Evolutionary conservation across 2,797 vertebrate genomes (phyloP).

Genomic region (Rallus crepitans): DNA sequence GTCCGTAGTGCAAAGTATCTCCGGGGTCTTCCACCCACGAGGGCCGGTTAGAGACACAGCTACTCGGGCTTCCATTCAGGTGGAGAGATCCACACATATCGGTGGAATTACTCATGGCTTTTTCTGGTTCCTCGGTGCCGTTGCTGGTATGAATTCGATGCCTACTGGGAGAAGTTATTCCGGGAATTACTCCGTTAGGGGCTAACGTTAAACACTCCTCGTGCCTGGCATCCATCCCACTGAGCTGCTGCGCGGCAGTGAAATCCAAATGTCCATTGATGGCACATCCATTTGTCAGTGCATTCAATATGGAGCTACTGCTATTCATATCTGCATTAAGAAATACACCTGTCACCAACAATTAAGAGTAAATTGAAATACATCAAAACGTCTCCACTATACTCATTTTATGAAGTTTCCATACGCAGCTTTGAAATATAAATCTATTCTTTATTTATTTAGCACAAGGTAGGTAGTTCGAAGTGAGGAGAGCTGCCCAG

Average conservation of each 20-base stretch:
- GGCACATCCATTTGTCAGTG: constrained; percentile 84
- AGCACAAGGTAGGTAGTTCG: neutral
- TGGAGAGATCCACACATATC: constrained; percentile 95
- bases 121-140: constrained; percentile 55
- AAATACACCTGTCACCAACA: constrained; percentile 88
- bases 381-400: constrained; percentile 43
- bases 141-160: constrained; percentile 35
- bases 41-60: constrained; percentile 82
- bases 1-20: constrained; percentile 89
- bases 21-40: constrained; percentile 80
- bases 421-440: neutral
- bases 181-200: constrained; percentile 41
- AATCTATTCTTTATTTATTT: neutral
- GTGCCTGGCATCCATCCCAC: constrained; percentile 78
- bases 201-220: constrained; percentile 43
- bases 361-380: constrained; percentile 67
- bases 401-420: neutral
- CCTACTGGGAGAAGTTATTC: constrained; percentile 42
- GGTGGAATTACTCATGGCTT: constrained; percentile 31
- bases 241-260: constrained; percentile 57
- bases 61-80: constrained; percentile 85
- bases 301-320: constrained; percentile 82
- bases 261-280: constrained; percentile 81
- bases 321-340: constrained; percentile 83
- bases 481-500: neutral